Base-by-base conservation (phyloP, 2,797 vertebrate species). In the Crax fasciolata region DNA sequence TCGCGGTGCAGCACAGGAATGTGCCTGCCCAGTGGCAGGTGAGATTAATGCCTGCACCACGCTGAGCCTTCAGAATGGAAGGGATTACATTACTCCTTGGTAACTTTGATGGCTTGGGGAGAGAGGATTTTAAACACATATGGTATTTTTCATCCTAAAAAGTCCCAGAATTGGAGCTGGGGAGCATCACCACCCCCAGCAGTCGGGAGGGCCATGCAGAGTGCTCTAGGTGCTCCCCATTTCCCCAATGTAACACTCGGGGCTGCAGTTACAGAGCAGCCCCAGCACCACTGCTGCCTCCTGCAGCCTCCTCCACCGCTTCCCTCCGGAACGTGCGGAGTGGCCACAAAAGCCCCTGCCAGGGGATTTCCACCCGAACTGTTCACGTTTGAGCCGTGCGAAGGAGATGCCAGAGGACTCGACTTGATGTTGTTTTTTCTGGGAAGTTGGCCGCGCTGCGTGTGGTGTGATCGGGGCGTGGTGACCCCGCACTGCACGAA, bases 331-430 rank as follows among this genome's bases (percentile, higher is more conserved):
- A 75, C 71, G 43, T 1, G 12, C 46, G 49, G 62, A 43, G 66
- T 46, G 83, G 87, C 84, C 96, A 63, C 3, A 67, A 58, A 19
- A 86, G 63, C 32, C 88, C 20, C 89, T 73, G 85, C 91, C 91
- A 91, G 94, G 94, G 93, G 87, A 76, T 94, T 97, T 94, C 96
- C 96, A 84, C 83, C 63, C 52, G 25, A 9, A 49, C 86, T 4
- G 2, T 59, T 84, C 24, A 71, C 0, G 3, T 74, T 76, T 35
- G 76, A 95, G 43, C 16, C 9, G 67, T 38, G 63, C 32, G 66
- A 74, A 84, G 1, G 41, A 82, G 71, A 32, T 9, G 38, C 89
- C 63, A 61, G 46, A 78, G 65, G 23, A 73, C 52, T 8, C 32
- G 52, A 20, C 39, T 51, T 67, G 66, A 0, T 1, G 54, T 32